Evolutionary conservation across 2,888 invertebrate genomes (phyloP).

Genomic region (Chaetoderma sp.): DNA sequence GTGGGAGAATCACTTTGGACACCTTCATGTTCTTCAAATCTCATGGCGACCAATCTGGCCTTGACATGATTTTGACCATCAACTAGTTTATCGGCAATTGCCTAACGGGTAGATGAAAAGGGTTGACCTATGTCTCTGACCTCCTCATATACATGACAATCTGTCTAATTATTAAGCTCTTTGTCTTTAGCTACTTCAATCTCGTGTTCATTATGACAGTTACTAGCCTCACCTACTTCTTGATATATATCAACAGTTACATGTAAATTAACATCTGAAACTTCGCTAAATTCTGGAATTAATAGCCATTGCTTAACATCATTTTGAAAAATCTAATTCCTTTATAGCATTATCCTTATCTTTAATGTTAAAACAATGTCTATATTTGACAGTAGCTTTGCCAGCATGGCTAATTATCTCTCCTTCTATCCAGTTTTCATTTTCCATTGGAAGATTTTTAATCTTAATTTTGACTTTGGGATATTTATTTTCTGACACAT

Average conservation of each 20-base stretch:
- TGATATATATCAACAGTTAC: no score
- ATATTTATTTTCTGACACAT: slow-evolving; percentile 14
- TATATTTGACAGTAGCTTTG: slow-evolving; percentile 13
- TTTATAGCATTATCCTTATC: not conserved
- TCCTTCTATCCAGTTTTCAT: not conserved
- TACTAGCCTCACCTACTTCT: no score
- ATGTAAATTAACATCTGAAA: not conserved
- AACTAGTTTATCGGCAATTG: not conserved
- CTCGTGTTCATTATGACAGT: no score
- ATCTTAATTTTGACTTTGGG: slow-evolving; percentile 3
- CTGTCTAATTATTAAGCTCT: not conserved
- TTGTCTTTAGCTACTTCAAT: not conserved
- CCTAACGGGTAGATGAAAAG: not conserved
- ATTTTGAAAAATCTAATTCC: slow-evolving; percentile 10
- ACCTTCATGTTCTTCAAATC: slow-evolving; percentile 14
- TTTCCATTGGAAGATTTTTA: not conserved
- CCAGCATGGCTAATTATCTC: slow-evolving; percentile 5
- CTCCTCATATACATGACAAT: not conserved
- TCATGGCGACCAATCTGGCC: slow-evolving; percentile 23
- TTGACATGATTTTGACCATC: slow-evolving; percentile 1
- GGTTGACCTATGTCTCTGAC: not conserved
- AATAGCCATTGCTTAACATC: not conserved
- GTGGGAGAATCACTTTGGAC: slow-evolving; percentile 15
- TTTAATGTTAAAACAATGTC: not conserved
- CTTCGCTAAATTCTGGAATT: not conserved